These are phyloP conservation scores for Schizaphis graminum DNA, from an alignment of 2,888 invertebrate species.

Conservation along the genomic window DNA sequence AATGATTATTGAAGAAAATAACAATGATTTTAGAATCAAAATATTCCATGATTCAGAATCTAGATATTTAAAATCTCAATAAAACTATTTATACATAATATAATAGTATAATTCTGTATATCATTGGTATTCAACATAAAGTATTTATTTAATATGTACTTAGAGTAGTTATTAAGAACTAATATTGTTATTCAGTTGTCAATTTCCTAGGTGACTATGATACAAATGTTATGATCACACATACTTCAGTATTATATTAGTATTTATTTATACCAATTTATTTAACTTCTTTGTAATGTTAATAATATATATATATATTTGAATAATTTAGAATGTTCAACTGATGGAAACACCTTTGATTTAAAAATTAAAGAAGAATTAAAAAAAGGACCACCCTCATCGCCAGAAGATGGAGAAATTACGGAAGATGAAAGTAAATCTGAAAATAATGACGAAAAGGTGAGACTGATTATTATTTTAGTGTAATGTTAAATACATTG, in stretches of 20 bases:
- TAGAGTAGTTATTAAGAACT: neutral
- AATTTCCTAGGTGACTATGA: neutral
- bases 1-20: neutral
- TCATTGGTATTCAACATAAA: neutral
- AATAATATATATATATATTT: neutral
- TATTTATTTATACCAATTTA: neutral
- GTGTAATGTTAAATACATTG: neutral
- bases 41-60: neutral
- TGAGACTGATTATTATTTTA: neutral
- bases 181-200: neutral
- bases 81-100: neutral
- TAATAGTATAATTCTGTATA: neutral
- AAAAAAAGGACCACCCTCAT: neutral
- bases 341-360: neutral
- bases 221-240: no score
- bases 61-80: neutral
- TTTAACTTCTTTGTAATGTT: neutral
- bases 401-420: slow-evolving; percentile 60
- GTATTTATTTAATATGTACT: neutral
- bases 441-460: neutral
- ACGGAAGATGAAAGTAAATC: slow-evolving; percentile 6
- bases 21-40: neutral
- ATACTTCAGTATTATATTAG: neutral
- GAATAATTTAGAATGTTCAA: neutral
- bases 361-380: neutral